Evolutionary conservation across 1,140 invertebrate genomes (phyloP).

Genomic region (Bemisia tabaci): DNA sequence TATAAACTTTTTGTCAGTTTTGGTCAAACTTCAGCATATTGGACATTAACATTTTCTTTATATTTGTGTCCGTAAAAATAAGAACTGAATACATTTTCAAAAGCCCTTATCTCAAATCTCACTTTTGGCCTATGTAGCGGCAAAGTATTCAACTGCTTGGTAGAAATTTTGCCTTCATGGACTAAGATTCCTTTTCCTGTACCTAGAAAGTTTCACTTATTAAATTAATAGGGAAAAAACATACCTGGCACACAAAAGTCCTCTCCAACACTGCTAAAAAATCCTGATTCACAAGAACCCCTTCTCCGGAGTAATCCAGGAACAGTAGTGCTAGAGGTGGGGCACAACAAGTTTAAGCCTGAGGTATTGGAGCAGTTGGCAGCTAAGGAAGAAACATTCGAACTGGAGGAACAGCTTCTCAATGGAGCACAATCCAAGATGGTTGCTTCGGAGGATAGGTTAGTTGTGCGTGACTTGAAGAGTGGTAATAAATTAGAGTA

Average conservation of each 20-base stretch:
- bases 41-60: too few species aligned
- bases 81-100: too few species aligned
- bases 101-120: too few species aligned
- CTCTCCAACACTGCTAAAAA: slow-evolving; percentile 70
- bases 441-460: slow-evolving; percentile 6
- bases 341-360: not conserved
- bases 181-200: too few species aligned
- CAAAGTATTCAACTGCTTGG: too few species aligned
- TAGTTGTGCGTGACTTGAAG: slow-evolving; percentile 5
- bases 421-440: not conserved
- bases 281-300: slow-evolving; percentile 78
- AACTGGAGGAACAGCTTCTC: slow-evolving; percentile 14
- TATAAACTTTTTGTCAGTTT: too few species aligned
- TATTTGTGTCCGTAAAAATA: too few species aligned
- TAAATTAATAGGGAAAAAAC: too few species aligned
- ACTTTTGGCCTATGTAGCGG: too few species aligned
- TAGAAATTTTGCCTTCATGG: too few species aligned
- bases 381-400: slow-evolving; percentile 9
- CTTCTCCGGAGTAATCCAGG: slow-evolving; percentile 38
- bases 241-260: slow-evolving; percentile 38
- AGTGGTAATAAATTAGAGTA: not conserved
- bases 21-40: too few species aligned
- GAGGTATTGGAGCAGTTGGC: slow-evolving; percentile 12
- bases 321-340: slow-evolving; percentile 4
- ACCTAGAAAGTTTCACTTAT: too few species aligned